These are phyloP conservation scores for Synodontis membranacea DNA, from an alignment of 2,113 vertebrate genomes.

Conservation along the genomic window DNA sequence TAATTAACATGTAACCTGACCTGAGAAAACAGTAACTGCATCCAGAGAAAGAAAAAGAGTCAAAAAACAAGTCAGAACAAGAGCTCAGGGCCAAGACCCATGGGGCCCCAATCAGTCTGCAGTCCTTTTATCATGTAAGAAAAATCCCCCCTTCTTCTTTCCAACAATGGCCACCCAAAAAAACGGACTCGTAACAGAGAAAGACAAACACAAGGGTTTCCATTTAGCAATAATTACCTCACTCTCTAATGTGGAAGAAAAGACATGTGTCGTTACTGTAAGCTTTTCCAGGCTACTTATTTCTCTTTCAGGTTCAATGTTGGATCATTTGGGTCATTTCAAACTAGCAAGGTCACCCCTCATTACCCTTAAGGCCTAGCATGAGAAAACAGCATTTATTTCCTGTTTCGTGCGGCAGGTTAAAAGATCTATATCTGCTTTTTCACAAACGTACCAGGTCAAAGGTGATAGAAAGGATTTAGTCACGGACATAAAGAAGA, in stretches of 20 bases:
- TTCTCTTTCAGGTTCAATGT: slow-evolving; percentile 44
- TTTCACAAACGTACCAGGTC: neutral
- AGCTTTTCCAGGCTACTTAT: slow-evolving; percentile 64
- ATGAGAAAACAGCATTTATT: neutral
- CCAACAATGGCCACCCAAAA: slow-evolving; percentile 48
- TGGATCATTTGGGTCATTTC: slow-evolving; percentile 17
- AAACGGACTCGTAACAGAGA: slow-evolving; percentile 27
- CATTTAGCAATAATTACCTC: slow-evolving; percentile 60
- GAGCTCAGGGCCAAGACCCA: slow-evolving; percentile 56
- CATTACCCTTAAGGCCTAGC: slow-evolving; percentile 9
- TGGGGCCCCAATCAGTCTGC: slow-evolving; percentile 65
- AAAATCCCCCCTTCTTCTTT: slow-evolving; percentile 25
- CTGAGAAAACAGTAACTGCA: slow-evolving; percentile 57
- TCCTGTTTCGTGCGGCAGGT: neutral
- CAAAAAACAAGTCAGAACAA: slow-evolving; percentile 58
- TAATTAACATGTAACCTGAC: slow-evolving; percentile 60
- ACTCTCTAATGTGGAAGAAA: slow-evolving; percentile 65
- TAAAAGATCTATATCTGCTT: neutral
- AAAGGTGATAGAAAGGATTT: neutral
- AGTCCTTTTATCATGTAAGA: slow-evolving; percentile 58
- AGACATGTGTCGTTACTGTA: slow-evolving; percentile 53
- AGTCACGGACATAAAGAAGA: neutral
- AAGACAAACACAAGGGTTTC: slow-evolving; percentile 56
- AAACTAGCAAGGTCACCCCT: slow-evolving; percentile 4
- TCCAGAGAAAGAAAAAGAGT: slow-evolving; percentile 49